Evolutionary conservation across 2,888 invertebrate species (phyloP), one percentile per base, ranked within the genome.

Genomic region (Phaedon cochleariae): DNA sequence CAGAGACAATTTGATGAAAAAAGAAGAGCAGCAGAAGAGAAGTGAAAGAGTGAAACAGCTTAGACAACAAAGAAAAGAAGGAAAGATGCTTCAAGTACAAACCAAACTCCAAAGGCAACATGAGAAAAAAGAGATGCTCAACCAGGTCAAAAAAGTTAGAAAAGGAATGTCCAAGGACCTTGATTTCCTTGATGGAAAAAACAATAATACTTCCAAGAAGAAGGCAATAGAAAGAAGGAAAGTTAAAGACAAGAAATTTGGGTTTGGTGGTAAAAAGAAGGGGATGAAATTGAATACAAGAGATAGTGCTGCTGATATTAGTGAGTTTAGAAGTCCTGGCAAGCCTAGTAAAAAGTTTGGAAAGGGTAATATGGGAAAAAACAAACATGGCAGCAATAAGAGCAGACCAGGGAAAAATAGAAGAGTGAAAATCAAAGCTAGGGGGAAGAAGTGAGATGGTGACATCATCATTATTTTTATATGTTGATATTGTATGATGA

Each of bases 181-280:
- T 21, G 92, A 92, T 79, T 95, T 95, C 80, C 84, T 95, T 66
- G 92, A 94, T 64, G 90, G 91, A 3, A 82, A 79, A 64, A 78
- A 77, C 51, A 69, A 37, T 41, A 74, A 75, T 17, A 71, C 74
- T 10, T 77, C 77, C n/a, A n/a, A n/a, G n/a, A 78, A 76, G 60
- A 82, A 80, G 65, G 69, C 74, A 1, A 76, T 83, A 0, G 85
- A 85, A 7, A 90, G 87, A 80, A 85, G 92, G 70, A 87, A 89
- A 69, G 85, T 86, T 77, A 95, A 94, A 79, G 91, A 96, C 80
- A 87, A 90, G 63, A 96, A 94, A 81, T 98, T 92, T 84, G 98
- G 98, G 0, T 97, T 93, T 84, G 98, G 98, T 31, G 98, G 98
- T 0, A 96, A 95, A 81, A 98, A 98, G 85, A 92, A 92, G 78